Base-by-base conservation (phyloP, 2,888 invertebrate species). In the Escarpia spicata region DNA sequence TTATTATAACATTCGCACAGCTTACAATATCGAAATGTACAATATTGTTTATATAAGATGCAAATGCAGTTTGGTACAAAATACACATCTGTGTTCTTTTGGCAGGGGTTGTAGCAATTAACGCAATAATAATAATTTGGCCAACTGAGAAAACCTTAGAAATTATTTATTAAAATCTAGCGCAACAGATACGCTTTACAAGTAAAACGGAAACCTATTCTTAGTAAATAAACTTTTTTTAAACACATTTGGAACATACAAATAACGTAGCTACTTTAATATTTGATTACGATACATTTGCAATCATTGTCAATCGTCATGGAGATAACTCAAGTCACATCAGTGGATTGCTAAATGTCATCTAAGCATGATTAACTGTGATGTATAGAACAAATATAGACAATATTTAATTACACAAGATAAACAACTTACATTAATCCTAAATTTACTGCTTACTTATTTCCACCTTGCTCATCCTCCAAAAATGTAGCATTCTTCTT, bases 61-160 rank as follows among this genome's bases (percentile, higher is more conserved):
- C 75, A 26, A 26, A 26, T 75, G 26, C 19, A 2, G 6, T 75
- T 75, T n/a, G n/a, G 26, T 6, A 52, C 52, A 52, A 52, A 75
- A 75, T 26, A 75, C n/a, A 75, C 75, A 6, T 19, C 10, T 52
- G 52, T 52, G 52, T 52, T 52, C 12, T 52, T 75, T 0, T 75
- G 19, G 75, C 75, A 75, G 75, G 26, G 75, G n/a, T n/a, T 75
- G 75, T 75, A 75, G 75, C 75, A 75, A 75, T 75, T 75, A 75
- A 4, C 3, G 26, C n/a, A 75, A 75, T 75, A 26, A 75, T 6
- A 26, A 75, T 6, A 75, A 75, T 75, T 26, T 26, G 19, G 26
- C 75, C 75, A 19, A 75, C 3, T 75, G 26, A 75, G n/a, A 75
- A 26, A 26, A 75, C 75, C n/a, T 75, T 26, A 26, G 26, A 26